Percentiles rank a stretch among this genome's conserved stretches.
These are phyloP conservation scores for Tetragonula carbonaria DNA, from an alignment of 2,888 invertebrate species.

Conservation along the genomic window DNA sequence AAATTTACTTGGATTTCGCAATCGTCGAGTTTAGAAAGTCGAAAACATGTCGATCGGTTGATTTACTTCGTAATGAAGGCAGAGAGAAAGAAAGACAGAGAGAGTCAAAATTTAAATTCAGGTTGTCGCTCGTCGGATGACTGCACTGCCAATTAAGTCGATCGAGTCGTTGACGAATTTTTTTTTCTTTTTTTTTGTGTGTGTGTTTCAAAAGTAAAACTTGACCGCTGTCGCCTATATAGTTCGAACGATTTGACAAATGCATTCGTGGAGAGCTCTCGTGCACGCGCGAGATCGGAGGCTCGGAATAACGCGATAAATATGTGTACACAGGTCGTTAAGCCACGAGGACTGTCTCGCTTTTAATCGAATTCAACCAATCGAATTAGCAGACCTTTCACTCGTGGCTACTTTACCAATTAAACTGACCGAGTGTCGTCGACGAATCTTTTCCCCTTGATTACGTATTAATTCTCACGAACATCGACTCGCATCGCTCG, in stretches of 20 bases:
- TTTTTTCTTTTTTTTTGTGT: background rate
- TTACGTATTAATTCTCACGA: background rate
- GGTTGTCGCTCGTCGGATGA: background rate
- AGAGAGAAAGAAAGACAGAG: background rate
- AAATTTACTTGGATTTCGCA: background rate
- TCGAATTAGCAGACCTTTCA: slow-evolving; percentile 11
- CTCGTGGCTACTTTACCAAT: slow-evolving; percentile 7
- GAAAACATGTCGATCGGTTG: background rate
- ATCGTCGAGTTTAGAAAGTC: background rate
- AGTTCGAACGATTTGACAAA: too few species aligned
- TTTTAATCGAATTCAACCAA: slow-evolving; percentile 25
- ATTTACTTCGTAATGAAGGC: background rate
- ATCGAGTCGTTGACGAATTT: background rate
- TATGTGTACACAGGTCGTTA: background rate
- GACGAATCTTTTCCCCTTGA: background rate
- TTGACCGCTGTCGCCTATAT: background rate
- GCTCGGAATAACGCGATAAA: background rate
- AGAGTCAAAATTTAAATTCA: background rate
- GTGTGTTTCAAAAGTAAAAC: background rate
- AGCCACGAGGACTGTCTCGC: background rate
- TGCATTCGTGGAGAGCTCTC: too few species aligned
- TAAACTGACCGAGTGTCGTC: background rate
- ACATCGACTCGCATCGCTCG: background rate
- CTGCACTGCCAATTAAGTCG: background rate
- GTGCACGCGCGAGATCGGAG: background rate